phyloP scores from a whole-genome alignment of 2,888 invertebrate species.

The Ferdinandea cuprea region DNA sequence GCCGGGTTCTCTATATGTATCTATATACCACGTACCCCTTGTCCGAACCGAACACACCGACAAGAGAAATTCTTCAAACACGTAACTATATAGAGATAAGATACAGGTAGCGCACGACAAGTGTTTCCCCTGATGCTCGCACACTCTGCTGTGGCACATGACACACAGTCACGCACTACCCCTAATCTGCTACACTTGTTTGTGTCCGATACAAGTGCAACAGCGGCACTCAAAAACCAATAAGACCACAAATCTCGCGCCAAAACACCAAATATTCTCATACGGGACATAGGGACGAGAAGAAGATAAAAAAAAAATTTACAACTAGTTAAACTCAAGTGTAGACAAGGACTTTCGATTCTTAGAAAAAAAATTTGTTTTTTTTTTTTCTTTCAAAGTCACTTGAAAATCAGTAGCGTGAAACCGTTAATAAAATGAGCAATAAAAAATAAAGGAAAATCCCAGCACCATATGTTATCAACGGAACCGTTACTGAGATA shows the following conservation, averaged over 20 bases:
- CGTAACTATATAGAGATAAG: not conserved
- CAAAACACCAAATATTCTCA: conserved; percentile 26
- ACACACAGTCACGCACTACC: conserved; percentile 22
- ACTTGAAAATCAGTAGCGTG: conserved; percentile 67
- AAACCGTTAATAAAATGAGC: conserved; percentile 58
- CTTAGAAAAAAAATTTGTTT: no score
- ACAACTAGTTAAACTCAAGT: not conserved
- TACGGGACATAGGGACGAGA: no score
- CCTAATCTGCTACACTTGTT: conserved; percentile 25
- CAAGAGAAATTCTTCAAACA: conserved; percentile 12
- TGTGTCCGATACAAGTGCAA: conserved; percentile 13
- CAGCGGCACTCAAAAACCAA: conserved; percentile 30
- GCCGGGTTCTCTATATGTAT: conserved; percentile 23
- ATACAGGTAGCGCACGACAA: conserved; percentile 63
- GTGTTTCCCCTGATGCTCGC: conserved; percentile 54
- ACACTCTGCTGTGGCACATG: conserved; percentile 33
- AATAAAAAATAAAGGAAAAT: conserved; percentile 30
- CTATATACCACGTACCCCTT: conserved; percentile 28
- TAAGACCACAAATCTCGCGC: conserved; percentile 44
- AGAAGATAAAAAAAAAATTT: not conserved
- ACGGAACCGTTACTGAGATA: conserved; percentile 43
- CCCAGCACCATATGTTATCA: conserved; percentile 52
- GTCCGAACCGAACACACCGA: conserved; percentile 63
- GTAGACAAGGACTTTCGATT: not conserved
- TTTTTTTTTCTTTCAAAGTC: conserved; percentile 26